These are phyloP conservation scores for Meteorus sp. DNA, from an alignment of 1,140 invertebrate species.

Conservation along the genomic window DNA sequence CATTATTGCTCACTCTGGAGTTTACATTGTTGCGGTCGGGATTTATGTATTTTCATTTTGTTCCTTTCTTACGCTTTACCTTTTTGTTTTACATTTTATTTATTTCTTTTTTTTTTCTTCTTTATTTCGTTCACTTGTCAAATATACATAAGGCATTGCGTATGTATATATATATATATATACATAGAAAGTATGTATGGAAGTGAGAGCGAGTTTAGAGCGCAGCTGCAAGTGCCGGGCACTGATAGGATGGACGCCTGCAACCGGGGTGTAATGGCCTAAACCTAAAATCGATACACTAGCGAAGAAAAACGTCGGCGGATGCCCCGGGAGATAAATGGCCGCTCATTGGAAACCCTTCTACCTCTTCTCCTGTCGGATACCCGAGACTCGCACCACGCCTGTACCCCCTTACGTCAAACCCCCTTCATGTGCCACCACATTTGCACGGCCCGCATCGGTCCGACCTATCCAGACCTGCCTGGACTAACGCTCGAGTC, in stretches of 20 bases:
- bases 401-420: conserved; percentile 9
- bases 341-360: conserved; percentile 45
- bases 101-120: background rate
- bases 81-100: no score
- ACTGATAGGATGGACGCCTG: conserved; percentile 30
- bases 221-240: conserved; percentile 31
- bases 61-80: background rate
- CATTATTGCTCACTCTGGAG: no score
- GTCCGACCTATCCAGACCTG: conserved; percentile 23
- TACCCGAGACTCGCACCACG: conserved; percentile 18
- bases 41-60: no score
- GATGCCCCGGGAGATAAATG: conserved; percentile 47
- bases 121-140: background rate
- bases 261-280: conserved; percentile 38
- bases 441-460: no score
- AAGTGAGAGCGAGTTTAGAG: conserved; percentile 23
- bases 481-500: conserved; percentile 27
- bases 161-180: background rate
- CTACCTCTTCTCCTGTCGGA: conserved; percentile 25
- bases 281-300: conserved; percentile 48
- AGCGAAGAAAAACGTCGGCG: conserved; percentile 45
- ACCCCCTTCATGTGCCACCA: no score
- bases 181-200: conserved; percentile 8
- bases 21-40: no score
- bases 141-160: background rate